Evolutionary conservation across 2,797 vertebrate genomes (phyloP), one percentile per base, ranked within the genome.

Genomic region (Sebastes alutus): DNA sequence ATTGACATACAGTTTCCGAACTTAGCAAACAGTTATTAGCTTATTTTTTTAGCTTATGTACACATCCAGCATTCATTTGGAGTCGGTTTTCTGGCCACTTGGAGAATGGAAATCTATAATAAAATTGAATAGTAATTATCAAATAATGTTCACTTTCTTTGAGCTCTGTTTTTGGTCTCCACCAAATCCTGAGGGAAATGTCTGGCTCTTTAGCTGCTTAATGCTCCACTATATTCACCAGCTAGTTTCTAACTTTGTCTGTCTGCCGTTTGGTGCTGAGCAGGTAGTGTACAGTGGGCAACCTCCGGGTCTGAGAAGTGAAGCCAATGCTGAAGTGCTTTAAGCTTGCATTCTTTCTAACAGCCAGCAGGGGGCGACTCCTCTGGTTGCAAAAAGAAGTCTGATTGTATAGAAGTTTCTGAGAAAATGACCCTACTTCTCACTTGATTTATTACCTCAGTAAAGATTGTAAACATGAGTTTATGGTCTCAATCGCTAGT

Each of bases 261-360:
- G 42, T 46, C 42, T 46, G 46, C 46, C 2, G 7, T 49, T 49
- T 20, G 18, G 46, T 49, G 46, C 16, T 20, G 18, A 49, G 46
- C 46, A 49, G 18, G 46, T 49, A 49, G 3, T 49, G 46, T 1
- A 16, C 42, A 46, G 42, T 46, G 3, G 16, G 42, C 16, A 18
- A 46, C 38, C 1, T 0, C 42, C 7, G 46, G 18, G 18, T 0
- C 42, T 46, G 1, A 46, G 0, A 46, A 0, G 16, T 49, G 18
- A 49, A 49, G 46, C 7, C 7, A 20, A 20, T 8, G 46, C 6
- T 18, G 18, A 49, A 20, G 46, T 20, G 46, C 18, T 1, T 49
- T 49, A 49, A 20, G 0, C 46, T 49, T 8, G 1, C 7, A 49
- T 49, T 49, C 18, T 8, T 49, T 20, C 46, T 49, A 49, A 49